phyloP scores from a whole-genome alignment of 23 tunicate species.

The Corella eumyota region DNA sequence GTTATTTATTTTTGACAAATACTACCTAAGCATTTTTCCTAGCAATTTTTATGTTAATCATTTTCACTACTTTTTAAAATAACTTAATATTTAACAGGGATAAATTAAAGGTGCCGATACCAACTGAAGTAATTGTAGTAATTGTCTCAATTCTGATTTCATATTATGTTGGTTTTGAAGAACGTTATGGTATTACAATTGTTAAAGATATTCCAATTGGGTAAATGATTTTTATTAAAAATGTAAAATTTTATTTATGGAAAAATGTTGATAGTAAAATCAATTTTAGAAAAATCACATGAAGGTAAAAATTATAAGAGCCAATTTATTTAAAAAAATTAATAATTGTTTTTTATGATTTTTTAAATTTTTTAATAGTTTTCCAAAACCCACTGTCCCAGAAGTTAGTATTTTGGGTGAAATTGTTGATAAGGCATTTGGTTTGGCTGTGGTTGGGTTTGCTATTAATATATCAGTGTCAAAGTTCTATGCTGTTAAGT shows the following conservation, averaged over 20 bases:
- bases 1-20: no score
- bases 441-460: slow-evolving; percentile 47
- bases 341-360: not conserved
- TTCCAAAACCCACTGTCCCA: slow-evolving; percentile 52
- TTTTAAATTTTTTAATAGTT: slow-evolving; percentile 4
- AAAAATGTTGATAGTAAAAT: no score
- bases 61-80: no score
- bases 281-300: no score
- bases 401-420: slow-evolving; percentile 22
- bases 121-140: slow-evolving; percentile 76
- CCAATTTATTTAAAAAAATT: no score
- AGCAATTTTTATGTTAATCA: no score
- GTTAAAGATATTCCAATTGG: slow-evolving; percentile 73
- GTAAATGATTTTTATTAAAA: slow-evolving; percentile 21
- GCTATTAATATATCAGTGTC: slow-evolving; percentile 48
- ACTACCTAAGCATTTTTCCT: no score
- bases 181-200: slow-evolving; percentile 26
- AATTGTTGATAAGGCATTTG: slow-evolving; percentile 45
- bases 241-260: not conserved
- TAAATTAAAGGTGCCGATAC: slow-evolving; percentile 49
- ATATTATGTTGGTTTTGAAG: slow-evolving; percentile 47
- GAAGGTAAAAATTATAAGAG: no score
- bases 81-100: no score
- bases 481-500: slow-evolving; percentile 28
- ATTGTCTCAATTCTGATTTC: slow-evolving; percentile 53